These are phyloP conservation scores for Boloria euphrosyne DNA, from an alignment of 2,888 invertebrate species.

Conservation along the genomic window DNA sequence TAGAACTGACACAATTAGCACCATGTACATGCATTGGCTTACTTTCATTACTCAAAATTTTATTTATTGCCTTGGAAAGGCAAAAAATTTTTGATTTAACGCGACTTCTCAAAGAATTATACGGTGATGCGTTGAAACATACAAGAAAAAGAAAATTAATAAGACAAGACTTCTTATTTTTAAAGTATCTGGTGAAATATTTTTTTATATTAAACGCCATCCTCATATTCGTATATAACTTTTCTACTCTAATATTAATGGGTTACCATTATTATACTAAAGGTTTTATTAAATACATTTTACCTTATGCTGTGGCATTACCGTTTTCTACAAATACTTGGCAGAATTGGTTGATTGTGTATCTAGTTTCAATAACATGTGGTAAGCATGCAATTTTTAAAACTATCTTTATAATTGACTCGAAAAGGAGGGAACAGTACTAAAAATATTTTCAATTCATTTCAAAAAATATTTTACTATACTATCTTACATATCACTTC, in stretches of 20 bases:
- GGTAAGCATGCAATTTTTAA: conserved; percentile 52
- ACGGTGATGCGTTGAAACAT: conserved; percentile 49
- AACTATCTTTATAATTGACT: neutral
- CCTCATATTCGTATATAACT: conserved; percentile 66
- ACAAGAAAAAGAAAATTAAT: conserved; percentile 48
- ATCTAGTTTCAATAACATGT: conserved; percentile 51
- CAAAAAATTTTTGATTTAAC: conserved; percentile 52
- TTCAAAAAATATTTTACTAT: too few relatives aligned
- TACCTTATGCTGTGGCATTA: conserved; percentile 61
- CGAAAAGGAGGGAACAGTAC: too few relatives aligned
- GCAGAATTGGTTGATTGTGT: conserved; percentile 57
- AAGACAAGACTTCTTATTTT: conserved; percentile 48
- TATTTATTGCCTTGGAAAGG: conserved; percentile 43
- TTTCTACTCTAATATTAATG: conserved; percentile 58
- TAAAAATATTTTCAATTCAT: too few relatives aligned
- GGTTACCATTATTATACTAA: conserved; percentile 51
- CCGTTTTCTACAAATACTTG: conserved; percentile 62
- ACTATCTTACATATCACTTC: too few relatives aligned
- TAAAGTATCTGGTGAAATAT: conserved; percentile 58
- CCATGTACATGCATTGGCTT: conserved; percentile 58
- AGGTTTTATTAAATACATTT: conserved; percentile 47
- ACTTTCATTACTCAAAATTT: conserved; percentile 54
- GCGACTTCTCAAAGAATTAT: conserved; percentile 49
- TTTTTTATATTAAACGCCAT: conserved; percentile 60
- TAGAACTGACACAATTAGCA: conserved; percentile 59